phyloP scores from a whole-genome alignment of 2,888 invertebrate genomes.

The Chaitophorus viminalis region DNA sequence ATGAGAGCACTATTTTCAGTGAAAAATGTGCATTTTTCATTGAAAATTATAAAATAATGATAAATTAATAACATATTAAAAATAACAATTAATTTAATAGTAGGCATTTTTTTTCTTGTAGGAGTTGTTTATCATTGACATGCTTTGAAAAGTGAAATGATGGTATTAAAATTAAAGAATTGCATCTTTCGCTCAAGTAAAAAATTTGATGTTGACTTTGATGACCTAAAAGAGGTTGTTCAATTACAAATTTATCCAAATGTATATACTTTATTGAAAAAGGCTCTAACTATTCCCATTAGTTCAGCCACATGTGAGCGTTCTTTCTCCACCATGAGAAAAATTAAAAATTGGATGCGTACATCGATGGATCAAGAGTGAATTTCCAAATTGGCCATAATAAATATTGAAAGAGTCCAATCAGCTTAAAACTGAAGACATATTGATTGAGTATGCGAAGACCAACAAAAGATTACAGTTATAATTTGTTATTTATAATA shows the following conservation, averaged over 20 bases:
- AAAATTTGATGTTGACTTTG: background rate
- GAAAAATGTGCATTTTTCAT: too few relatives aligned
- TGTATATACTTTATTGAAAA: background rate
- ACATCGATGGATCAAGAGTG: slow-evolving; percentile 5
- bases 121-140: too few relatives aligned
- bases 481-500: background rate
- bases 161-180: too few relatives aligned
- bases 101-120: background rate
- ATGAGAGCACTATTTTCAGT: background rate
- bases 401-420: slow-evolving; percentile 3
- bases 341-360: slow-evolving; percentile 1
- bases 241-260: slow-evolving; percentile 15
- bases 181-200: too few relatives aligned
- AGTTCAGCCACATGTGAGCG: background rate
- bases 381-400: background rate
- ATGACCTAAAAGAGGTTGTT: background rate
- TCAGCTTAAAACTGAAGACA: background rate
- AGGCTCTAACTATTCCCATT: background rate
- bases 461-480: slow-evolving; percentile 1
- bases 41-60: slow-evolving; percentile 24
- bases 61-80: background rate
- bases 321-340: slow-evolving; percentile 1
- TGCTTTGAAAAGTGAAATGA: too few relatives aligned
- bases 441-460: background rate
- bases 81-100: background rate